Evolutionary conservation across 2,797 vertebrate species (phyloP), one percentile per base, ranked within the genome.

Genomic region (Sitta carolinensis): DNA sequence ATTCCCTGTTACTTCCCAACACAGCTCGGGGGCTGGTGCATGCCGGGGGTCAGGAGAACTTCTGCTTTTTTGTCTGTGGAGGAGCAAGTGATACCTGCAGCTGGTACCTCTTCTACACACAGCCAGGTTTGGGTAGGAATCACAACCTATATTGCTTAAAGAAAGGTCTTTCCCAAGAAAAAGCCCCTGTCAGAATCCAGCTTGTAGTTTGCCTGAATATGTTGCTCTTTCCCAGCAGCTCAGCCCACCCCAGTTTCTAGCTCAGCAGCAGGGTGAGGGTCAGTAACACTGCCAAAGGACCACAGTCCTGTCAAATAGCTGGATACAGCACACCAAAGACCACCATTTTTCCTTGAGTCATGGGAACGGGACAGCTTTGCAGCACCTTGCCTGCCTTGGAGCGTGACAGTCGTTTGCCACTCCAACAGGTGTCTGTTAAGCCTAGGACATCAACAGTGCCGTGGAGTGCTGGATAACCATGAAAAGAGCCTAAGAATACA

Each of bases 321-420:
- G 59, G 13, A 9, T n/a, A n/a, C 27, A 4, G 40, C 12, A 20
- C 59, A 19, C 16, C 36, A 8, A 5, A 42, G 25, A 21, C 12
- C 19, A 5, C 16, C 0, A 0, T 20, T 72, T 34, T 47, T 18
- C 51, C 30, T 6, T 1, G 29, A 7, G 10, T 4, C 19, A 4
- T 10, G 34, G 58, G n/a, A 32, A 15, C 30, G 68, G 45, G 52
- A 11, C 26, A 8, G 15, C 12, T 51, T 15, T 62, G 47, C n/a
- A 22, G 51, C 15, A 29, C 23, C 55, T 68, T 52, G 38, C 47
- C 64, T 6, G 1, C 51, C n/a, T 34, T 45, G 42, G 34, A 57
- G 14, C 7, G 5, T 2, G 27, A 2, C 30, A 38, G 34, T 17
- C n/a, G 11, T 20, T 40, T 61, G 66, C 23, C 34, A 15, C 32